Percentiles rank a stretch among this genome's conserved stretches.
phyloP scores from a whole-genome alignment of 2,888 invertebrate species.

The Hypercompe scribonia region DNA sequence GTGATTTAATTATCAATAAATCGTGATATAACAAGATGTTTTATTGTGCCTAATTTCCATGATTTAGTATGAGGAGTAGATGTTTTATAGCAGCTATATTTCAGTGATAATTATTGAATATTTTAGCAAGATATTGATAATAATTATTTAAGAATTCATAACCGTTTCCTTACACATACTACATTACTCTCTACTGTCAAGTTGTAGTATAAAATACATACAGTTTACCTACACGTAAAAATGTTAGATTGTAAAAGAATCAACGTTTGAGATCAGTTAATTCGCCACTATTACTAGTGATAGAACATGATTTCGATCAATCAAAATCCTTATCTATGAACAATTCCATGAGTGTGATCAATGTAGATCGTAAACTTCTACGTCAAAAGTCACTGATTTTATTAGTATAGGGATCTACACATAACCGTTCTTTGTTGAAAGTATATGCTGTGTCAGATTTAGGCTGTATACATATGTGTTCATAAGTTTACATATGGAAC shows the following conservation, averaged over 20 bases:
- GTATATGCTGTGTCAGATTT: background rate
- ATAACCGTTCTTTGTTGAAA: background rate
- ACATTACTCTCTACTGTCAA: background rate
- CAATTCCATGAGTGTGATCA: background rate
- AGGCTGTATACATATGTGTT: background rate
- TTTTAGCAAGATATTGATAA: constrained; percentile 11
- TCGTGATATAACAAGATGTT: constrained; percentile 39
- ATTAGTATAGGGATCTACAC: background rate
- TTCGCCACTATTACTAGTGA: constrained; percentile 9
- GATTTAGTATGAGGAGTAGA: constrained; percentile 37
- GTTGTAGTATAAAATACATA: constrained; percentile 5
- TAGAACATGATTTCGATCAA: constrained; percentile 16
- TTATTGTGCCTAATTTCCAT: constrained; percentile 33
- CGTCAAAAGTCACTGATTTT: background rate
- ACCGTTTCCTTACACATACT: too few relatives aligned
- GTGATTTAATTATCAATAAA: constrained; percentile 34
- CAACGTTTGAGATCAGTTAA: constrained; percentile 6
- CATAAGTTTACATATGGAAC: background rate
- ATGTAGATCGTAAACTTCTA: background rate
- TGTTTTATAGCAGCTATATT: constrained; percentile 31
- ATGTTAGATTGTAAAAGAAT: constrained; percentile 7
- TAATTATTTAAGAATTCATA: constrained; percentile 19
- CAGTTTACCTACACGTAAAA: constrained; percentile 6
- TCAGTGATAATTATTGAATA: constrained; percentile 25
- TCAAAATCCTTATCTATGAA: constrained; percentile 13